Percentiles rank a stretch among this genome's conserved stretches.
Evolutionary conservation across 2,113 vertebrate species (phyloP).

Genomic region (Speoplatyrhinus poulsoni): DNA sequence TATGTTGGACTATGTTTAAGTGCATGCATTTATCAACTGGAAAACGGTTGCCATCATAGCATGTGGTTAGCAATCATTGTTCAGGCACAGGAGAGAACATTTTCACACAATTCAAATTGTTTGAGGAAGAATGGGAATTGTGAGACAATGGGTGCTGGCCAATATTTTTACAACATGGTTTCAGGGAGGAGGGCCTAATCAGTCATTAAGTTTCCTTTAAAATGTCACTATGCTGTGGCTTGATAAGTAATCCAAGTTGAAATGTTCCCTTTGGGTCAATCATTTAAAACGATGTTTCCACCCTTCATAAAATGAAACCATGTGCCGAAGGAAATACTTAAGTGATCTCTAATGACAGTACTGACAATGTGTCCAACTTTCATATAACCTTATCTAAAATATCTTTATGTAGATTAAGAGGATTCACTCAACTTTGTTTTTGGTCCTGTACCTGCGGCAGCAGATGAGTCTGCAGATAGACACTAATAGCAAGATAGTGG

Average conservation of each 20-base stretch:
- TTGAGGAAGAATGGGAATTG: slow-evolving; percentile 55
- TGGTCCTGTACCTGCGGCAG: slow-evolving; percentile 41
- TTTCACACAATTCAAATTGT: slow-evolving; percentile 69
- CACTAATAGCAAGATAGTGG: slow-evolving; percentile 30
- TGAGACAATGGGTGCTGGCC: slow-evolving; percentile 54
- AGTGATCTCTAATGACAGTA: too few relatives aligned
- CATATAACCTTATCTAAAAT: too few relatives aligned
- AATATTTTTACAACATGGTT: slow-evolving; percentile 61
- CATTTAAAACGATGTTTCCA: background rate
- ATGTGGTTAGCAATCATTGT: slow-evolving; percentile 23
- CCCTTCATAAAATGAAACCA: too few relatives aligned
- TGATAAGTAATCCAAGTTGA: slow-evolving; percentile 29
- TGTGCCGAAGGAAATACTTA: too few relatives aligned
- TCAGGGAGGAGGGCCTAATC: slow-evolving; percentile 47
- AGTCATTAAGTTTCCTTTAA: slow-evolving; percentile 45
- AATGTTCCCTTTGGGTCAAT: background rate
- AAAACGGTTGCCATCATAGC: background rate
- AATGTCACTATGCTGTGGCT: slow-evolving; percentile 52
- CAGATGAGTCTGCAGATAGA: slow-evolving; percentile 47
- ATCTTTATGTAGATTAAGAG: background rate
- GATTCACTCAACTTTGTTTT: slow-evolving; percentile 65
- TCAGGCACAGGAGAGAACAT: slow-evolving; percentile 21
- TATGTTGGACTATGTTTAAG: too few relatives aligned
- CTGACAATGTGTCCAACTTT: too few relatives aligned
- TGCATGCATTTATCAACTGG: background rate